These are phyloP conservation scores for Arion vulgaris DNA, from an alignment of 1,140 invertebrate species.

Conservation along the genomic window DNA sequence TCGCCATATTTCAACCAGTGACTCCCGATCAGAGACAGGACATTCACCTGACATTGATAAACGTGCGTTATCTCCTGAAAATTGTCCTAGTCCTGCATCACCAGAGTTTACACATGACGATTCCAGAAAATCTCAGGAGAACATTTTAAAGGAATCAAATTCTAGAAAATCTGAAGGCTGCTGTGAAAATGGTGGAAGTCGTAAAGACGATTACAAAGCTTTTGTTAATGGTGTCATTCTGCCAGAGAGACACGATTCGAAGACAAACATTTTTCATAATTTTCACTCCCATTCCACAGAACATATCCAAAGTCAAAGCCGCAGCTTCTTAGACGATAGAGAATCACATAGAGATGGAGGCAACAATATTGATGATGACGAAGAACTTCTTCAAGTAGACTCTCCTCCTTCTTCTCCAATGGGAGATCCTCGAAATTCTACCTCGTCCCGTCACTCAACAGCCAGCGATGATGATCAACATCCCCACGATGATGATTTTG, in stretches of 20 bases:
- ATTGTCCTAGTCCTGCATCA: neutral
- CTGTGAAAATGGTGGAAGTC: neutral
- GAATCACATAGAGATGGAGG: neutral
- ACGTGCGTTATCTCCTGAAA: neutral
- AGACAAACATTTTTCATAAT: neutral
- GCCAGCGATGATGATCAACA: neutral
- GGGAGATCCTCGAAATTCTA: neutral
- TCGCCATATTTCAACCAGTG: neutral
- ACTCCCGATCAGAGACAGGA: neutral
- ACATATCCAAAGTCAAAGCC: neutral
- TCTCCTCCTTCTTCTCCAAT: conserved; percentile 4
- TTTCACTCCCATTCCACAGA: neutral
- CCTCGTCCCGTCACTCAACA: neutral
- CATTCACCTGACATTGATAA: neutral
- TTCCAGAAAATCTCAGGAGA: neutral
- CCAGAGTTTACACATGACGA: neutral
- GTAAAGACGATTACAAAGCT: neutral
- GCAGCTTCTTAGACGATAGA: neutral
- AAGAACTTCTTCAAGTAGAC: conserved; percentile 25
- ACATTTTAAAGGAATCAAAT: neutral
- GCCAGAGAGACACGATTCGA: neutral
- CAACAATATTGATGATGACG: neutral
- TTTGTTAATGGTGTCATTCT: neutral
- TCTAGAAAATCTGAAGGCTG: neutral
- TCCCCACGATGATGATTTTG: neutral